These are phyloP conservation scores for Syndactyla subalaris DNA, from an alignment of 2,797 vertebrate genomes.

Conservation along the genomic window DNA sequence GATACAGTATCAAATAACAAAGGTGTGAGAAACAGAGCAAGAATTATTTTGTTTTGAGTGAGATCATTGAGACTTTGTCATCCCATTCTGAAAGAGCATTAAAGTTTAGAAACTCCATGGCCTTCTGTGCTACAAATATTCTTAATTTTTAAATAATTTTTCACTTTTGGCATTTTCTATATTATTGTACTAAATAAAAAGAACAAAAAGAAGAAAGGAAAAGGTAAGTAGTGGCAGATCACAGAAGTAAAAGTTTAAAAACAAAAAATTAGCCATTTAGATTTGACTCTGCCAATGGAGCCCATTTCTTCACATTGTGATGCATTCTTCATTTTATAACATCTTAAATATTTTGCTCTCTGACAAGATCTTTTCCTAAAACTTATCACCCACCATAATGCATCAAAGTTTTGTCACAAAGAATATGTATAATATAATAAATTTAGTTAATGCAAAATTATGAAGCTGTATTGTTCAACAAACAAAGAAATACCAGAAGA, in stretches of 20 bases:
- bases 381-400: not conserved
- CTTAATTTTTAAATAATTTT: not conserved
- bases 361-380: not conserved
- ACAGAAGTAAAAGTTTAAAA: not conserved
- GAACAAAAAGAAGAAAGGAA: not conserved
- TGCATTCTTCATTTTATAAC: not conserved
- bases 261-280: not conserved
- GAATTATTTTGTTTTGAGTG: not conserved
- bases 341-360: not conserved
- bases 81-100: not conserved
- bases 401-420: not conserved
- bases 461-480: not conserved
- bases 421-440: not conserved
- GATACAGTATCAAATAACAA: not conserved
- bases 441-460: not conserved
- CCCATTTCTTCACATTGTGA: not conserved
- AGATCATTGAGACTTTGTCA: not conserved
- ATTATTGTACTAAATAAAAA: not conserved
- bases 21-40: not conserved
- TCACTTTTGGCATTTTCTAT: not conserved
- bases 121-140: not conserved
- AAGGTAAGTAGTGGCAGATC: not conserved
- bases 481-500: not conserved
- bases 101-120: not conserved
- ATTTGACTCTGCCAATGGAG: not conserved